A percentile compares a stretch with the other conserved stretches of the same genome.
These are phyloP conservation scores for Acropora yongei DNA, from an alignment of 64 coral and sea anemone genomes.

Conservation along the genomic window DNA sequence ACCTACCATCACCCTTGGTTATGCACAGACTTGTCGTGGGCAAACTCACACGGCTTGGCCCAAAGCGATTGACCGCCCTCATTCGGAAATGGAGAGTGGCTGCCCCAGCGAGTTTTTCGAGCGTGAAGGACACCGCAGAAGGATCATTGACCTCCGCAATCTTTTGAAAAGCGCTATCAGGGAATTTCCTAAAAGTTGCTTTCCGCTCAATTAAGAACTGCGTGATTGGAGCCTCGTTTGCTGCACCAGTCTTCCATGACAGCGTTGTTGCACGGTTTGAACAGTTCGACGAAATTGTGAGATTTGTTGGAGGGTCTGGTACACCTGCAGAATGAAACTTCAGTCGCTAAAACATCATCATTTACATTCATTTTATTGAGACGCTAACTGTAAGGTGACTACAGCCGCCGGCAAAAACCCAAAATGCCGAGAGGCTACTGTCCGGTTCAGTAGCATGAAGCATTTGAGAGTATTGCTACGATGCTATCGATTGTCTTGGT, in stretches of 20 bases:
- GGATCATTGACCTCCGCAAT: slow-evolving; percentile 43
- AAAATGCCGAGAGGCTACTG: no score
- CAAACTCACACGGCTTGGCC: slow-evolving; percentile 64
- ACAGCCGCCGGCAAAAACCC: no score
- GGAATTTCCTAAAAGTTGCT: not conserved
- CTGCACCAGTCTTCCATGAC: slow-evolving; percentile 37
- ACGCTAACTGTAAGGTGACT: no score
- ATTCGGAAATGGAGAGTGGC: slow-evolving; percentile 68
- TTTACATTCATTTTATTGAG: no score
- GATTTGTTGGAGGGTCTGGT: slow-evolving; percentile 60
- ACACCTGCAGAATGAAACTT: slow-evolving; percentile 52
- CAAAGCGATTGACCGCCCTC: slow-evolving; percentile 70
- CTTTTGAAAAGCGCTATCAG: slow-evolving; percentile 40
- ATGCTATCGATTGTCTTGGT: no score
- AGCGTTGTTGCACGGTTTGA: slow-evolving; percentile 37
- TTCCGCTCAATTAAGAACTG: slow-evolving; percentile 74
- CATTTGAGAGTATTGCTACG: no score
- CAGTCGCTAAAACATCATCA: no score
- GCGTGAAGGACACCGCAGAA: slow-evolving; percentile 33
- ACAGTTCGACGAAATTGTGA: slow-evolving; percentile 41
- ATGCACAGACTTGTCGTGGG: slow-evolving; percentile 36
- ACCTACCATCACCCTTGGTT: not conserved
- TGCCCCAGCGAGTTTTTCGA: slow-evolving; percentile 57
- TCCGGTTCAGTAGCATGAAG: no score
- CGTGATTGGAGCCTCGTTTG: slow-evolving; percentile 51